These are phyloP conservation scores for Strigamia transsilvanica DNA, from an alignment of 2,888 invertebrate species.

Conservation along the genomic window DNA sequence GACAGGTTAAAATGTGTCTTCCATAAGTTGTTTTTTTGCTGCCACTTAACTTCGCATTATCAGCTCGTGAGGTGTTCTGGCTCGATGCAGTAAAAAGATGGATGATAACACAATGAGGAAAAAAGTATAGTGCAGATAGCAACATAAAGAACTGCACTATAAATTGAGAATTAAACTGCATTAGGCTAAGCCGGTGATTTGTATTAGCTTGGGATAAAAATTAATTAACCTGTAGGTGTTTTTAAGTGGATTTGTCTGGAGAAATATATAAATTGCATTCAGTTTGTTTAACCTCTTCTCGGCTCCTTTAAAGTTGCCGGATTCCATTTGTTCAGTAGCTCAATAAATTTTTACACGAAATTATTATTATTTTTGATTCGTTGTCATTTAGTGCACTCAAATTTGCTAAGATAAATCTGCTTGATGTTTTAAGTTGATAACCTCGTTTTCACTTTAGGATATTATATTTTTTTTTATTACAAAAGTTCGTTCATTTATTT, in stretches of 20 bases:
- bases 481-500: too few relatives aligned
- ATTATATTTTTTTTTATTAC: too few relatives aligned
- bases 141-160: not conserved
- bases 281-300: not conserved
- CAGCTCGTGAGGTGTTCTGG: slow-evolving; percentile 41
- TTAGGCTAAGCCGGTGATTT: slow-evolving; percentile 29
- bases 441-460: too few relatives aligned
- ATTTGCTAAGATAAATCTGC: too few relatives aligned
- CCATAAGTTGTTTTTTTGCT: slow-evolving; percentile 19
- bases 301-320: too few relatives aligned
- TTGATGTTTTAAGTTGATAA: too few relatives aligned
- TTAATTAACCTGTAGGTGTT: slow-evolving; percentile 36
- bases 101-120: slow-evolving; percentile 27
- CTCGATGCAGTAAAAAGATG: slow-evolving; percentile 33
- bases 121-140: slow-evolving; percentile 28
- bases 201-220: not conserved
- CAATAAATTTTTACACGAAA: too few relatives aligned
- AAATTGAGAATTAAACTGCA: slow-evolving; percentile 40
- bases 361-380: too few relatives aligned
- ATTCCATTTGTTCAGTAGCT: too few relatives aligned
- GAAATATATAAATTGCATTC: not conserved
- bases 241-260: slow-evolving; percentile 10
- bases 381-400: too few relatives aligned
- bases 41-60: slow-evolving; percentile 42
- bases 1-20: slow-evolving; percentile 42